Conservation (phyloP, 2,113 vertebrate species). For the Corynorhinus townsendii region DNA sequence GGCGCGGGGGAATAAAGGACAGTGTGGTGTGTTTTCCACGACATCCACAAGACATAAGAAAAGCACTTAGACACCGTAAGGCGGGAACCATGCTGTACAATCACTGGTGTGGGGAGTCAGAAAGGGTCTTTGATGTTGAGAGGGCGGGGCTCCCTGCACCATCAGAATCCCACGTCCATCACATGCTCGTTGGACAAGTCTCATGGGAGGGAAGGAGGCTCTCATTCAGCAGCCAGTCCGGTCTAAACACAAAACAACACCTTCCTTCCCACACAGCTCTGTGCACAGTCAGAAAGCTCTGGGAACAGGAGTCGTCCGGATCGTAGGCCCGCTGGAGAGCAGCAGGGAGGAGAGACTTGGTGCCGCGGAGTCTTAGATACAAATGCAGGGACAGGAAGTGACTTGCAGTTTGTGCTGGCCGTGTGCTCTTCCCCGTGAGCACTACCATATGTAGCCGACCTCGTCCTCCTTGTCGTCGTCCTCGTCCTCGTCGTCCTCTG, state of each 20-base stretch:
- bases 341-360: slow-evolving; percentile 70
- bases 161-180: slow-evolving; percentile 37
- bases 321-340: slow-evolving; percentile 65
- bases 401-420: slow-evolving; percentile 78
- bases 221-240: slow-evolving; percentile 53
- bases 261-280: slow-evolving; percentile 38
- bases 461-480: slow-evolving; percentile 96
- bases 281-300: slow-evolving; percentile 65
- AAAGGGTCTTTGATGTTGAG: slow-evolving; percentile 37
- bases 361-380: slow-evolving; percentile 80
- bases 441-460: slow-evolving; percentile 91
- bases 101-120: slow-evolving; percentile 30
- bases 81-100: slow-evolving; percentile 61
- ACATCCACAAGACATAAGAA: slow-evolving; percentile 69
- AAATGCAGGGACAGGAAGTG: slow-evolving; percentile 78
- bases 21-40: slow-evolving; percentile 69
- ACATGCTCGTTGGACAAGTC: slow-evolving; percentile 57
- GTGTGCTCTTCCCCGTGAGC: slow-evolving; percentile 73
- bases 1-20: neutral
- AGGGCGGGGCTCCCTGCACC: slow-evolving; percentile 60
- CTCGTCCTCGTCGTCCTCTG: slow-evolving; percentile 94
- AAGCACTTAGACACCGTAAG: slow-evolving; percentile 63
- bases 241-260: slow-evolving; percentile 32
- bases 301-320: slow-evolving; percentile 53
- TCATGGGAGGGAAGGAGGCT: slow-evolving; percentile 51